These are phyloP conservation scores for Drosophila longiperda DNA, from an alignment of 2,888 invertebrate species.

Conservation along the genomic window DNA sequence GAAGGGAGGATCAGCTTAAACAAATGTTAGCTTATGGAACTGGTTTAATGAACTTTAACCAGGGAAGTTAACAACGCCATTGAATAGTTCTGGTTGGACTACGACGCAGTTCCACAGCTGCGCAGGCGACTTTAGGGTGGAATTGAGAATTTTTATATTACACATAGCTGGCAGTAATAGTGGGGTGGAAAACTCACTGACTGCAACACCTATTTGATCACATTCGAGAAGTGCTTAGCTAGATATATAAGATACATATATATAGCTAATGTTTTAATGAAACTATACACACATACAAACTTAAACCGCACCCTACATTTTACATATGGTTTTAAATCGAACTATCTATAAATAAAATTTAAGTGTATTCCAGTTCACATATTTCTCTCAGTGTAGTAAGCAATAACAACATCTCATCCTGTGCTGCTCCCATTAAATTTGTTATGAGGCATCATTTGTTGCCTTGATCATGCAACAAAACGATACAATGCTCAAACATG, in stretches of 20 bases:
- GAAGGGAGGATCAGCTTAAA: constrained; percentile 44
- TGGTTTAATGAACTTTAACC: constrained; percentile 54
- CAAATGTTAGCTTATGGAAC: constrained; percentile 61
- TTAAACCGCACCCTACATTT: neutral
- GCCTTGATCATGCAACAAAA: constrained; percentile 6
- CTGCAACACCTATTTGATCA: neutral
- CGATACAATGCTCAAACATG: constrained; percentile 6
- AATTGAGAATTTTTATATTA: constrained; percentile 1
- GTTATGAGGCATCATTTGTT: constrained; percentile 24
- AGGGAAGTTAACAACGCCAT: constrained; percentile 8
- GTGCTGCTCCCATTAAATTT: neutral
- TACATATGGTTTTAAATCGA: neutral
- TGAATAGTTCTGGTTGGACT: constrained; percentile 10
- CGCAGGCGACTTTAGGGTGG: constrained; percentile 47
- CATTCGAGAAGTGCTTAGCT: neutral
- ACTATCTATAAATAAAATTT: neutral
- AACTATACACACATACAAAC: neutral
- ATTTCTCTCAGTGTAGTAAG: neutral
- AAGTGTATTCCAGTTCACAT: neutral
- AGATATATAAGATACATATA: neutral
- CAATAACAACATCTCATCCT: constrained; percentile 1
- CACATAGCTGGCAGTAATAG: neutral
- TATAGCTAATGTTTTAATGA: neutral
- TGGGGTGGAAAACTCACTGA: constrained; percentile 1
- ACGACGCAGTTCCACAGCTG: constrained; percentile 53